Evolutionary conservation across 2,888 invertebrate species (phyloP).

Genomic region (Melitaea athalia): DNA sequence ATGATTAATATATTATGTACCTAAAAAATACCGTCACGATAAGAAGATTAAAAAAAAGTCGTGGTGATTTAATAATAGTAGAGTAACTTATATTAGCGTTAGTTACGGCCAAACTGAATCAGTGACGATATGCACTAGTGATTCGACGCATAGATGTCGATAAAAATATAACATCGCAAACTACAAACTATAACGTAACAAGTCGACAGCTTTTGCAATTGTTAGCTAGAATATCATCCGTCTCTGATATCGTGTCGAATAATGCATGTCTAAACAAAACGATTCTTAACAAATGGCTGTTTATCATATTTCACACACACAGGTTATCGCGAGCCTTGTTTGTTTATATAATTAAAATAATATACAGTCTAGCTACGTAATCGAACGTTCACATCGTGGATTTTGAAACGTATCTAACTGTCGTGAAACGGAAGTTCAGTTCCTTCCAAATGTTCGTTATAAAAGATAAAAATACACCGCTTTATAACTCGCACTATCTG

Average conservation of each 20-base stretch:
- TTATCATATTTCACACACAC: conserved; percentile 25
- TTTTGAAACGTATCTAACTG: background rate
- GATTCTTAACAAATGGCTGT: conserved; percentile 46
- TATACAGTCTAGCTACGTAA: background rate
- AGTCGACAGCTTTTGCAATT: conserved; percentile 19
- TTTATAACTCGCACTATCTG: background rate
- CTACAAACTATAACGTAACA: conserved; percentile 13
- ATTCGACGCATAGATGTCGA: conserved; percentile 26
- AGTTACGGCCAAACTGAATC: conserved; percentile 30
- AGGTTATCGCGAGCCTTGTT: conserved; percentile 9
- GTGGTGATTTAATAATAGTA: conserved; percentile 32
- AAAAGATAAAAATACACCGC: background rate
- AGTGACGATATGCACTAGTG: conserved; percentile 27
- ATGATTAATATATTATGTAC: conserved; percentile 20
- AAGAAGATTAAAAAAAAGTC: conserved; percentile 15
- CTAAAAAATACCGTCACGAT: conserved; percentile 10
- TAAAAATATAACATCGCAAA: conserved; percentile 26
- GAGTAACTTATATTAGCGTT: conserved; percentile 6
- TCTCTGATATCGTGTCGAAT: conserved; percentile 52
- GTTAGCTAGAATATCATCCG: conserved; percentile 37
- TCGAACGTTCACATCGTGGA: background rate
- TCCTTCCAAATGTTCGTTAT: background rate
- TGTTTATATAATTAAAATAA: background rate
- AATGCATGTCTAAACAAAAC: conserved; percentile 60
- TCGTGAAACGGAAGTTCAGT: background rate